Evolutionary conservation across 2,113 vertebrate species (phyloP).

Genomic region (Albula goreensis): DNA sequence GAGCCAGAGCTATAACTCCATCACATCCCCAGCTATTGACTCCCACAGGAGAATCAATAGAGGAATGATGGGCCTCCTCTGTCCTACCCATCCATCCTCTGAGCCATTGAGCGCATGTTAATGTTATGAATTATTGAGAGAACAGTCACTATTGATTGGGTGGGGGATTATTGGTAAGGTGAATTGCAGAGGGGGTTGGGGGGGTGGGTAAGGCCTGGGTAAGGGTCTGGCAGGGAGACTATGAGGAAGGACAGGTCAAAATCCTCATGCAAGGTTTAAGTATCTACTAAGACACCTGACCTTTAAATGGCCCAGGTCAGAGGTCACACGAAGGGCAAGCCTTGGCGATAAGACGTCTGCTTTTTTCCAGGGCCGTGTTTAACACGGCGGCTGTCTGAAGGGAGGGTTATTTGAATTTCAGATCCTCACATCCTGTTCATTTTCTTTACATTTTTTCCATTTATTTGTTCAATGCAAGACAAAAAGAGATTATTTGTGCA

Average conservation of each 20-base stretch:
- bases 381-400: background rate
- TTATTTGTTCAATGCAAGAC: constrained; percentile 58
- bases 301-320: constrained; percentile 64
- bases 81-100: constrained; percentile 75
- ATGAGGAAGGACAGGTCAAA: constrained; percentile 59
- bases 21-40: constrained; percentile 72
- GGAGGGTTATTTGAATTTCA: constrained; percentile 8
- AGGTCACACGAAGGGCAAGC: constrained; percentile 59
- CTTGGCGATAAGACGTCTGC: constrained; percentile 45
- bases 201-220: background rate
- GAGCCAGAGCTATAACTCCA: constrained; percentile 70
- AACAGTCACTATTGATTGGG: constrained; percentile 80
- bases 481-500: constrained; percentile 58
- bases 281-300: constrained; percentile 65
- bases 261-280: constrained; percentile 64
- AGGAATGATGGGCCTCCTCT: constrained; percentile 79
- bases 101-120: constrained; percentile 79
- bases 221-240: constrained; percentile 44
- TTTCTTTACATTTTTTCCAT: constrained; percentile 29
- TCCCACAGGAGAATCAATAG: constrained; percentile 70
- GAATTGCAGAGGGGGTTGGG: constrained; percentile 36
- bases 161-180: constrained; percentile 71
- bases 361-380: background rate
- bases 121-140: constrained; percentile 84
- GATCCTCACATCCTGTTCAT: constrained; percentile 9